phyloP scores from a whole-genome alignment of 2,113 vertebrate genomes.

The Spheniscus mendiculus region DNA sequence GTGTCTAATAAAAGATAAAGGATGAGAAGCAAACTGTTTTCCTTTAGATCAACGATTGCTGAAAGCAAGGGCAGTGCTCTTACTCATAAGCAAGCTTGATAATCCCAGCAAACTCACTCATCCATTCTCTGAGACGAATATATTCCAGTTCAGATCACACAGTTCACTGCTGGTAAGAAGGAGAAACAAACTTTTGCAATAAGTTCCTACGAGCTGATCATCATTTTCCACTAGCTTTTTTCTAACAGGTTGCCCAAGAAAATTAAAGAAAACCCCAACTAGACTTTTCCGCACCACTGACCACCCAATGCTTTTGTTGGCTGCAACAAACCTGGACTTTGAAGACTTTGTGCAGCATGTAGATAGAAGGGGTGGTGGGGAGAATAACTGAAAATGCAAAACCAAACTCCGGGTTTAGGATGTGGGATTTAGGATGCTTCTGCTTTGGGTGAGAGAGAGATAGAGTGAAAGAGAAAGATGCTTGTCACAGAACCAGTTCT shows the following conservation, averaged over 20 bases:
- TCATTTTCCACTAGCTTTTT: background rate
- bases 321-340: background rate
- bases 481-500: background rate
- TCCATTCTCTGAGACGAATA: background rate
- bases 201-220: background rate
- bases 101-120: conserved; percentile 9
- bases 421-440: background rate
- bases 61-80: conserved; percentile 29
- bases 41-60: background rate
- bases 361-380: background rate
- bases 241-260: background rate
- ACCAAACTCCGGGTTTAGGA: background rate
- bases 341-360: background rate
- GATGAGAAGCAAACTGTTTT: background rate
- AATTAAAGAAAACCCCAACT: background rate
- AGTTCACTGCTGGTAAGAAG: conserved; percentile 4
- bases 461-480: background rate
- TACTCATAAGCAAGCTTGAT: conserved; percentile 1
- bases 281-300: background rate
- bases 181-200: conserved; percentile 7
- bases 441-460: background rate
- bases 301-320: background rate
- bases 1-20: background rate
- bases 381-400: background rate
- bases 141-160: background rate